phyloP scores from a whole-genome alignment of 2,888 invertebrate genomes.

The Artemia sinica region DNA sequence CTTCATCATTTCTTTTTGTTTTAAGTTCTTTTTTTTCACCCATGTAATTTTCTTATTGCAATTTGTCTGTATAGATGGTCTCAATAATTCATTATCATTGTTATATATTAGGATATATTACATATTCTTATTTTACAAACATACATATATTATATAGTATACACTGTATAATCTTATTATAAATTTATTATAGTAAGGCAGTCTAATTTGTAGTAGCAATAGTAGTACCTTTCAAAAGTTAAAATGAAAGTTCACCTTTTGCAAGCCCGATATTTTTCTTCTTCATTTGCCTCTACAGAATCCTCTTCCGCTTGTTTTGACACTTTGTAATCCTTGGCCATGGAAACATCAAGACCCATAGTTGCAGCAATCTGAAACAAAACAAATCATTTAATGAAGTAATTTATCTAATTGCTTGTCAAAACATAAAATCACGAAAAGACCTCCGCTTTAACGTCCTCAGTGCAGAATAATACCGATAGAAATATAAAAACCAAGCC shows the following conservation, averaged over 20 bases:
- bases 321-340: slow-evolving; percentile 18
- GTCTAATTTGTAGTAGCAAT: slow-evolving; percentile 11
- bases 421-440: slow-evolving; percentile 33
- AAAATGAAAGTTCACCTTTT: slow-evolving; percentile 30
- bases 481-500: too few relatives aligned
- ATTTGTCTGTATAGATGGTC: too few relatives aligned
- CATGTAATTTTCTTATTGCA: too few relatives aligned
- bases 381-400: slow-evolving; percentile 2
- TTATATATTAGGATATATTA: too few relatives aligned
- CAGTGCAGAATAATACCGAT: too few relatives aligned
- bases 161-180: too few relatives aligned
- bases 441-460: too few relatives aligned
- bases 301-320: slow-evolving; percentile 23
- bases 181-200: too few relatives aligned
- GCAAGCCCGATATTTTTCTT: slow-evolving; percentile 40
- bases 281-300: slow-evolving; percentile 31
- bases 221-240: slow-evolving; percentile 22
- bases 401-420: slow-evolving; percentile 25
- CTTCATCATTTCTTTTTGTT: not conserved
- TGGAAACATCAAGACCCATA: not conserved
- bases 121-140: too few relatives aligned
- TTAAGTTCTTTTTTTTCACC: not conserved
- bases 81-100: too few relatives aligned
- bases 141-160: too few relatives aligned
- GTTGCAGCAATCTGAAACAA: slow-evolving; percentile 1